A percentile compares a stretch with the other conserved stretches of the same genome.
phyloP scores from a whole-genome alignment of 2,888 invertebrate genomes.

The Lumbricus terrestris region DNA sequence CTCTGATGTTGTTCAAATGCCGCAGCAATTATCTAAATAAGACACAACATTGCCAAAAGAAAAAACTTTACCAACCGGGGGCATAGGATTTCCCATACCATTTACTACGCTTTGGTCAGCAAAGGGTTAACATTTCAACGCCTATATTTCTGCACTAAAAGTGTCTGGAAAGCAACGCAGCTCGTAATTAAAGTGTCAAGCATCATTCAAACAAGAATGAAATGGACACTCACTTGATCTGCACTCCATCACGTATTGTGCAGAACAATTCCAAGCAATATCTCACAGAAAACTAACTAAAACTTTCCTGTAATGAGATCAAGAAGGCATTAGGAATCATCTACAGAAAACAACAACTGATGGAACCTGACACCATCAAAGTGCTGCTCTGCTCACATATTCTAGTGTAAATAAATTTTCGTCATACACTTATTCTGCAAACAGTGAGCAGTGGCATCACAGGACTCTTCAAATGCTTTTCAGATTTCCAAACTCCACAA shows the following conservation, averaged over 20 bases:
- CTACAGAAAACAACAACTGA: neutral
- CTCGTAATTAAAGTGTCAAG: no score
- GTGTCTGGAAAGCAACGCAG: no score
- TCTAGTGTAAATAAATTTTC: neutral
- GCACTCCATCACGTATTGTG: neutral
- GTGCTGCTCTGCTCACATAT: neutral
- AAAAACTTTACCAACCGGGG: no score
- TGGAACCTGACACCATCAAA: neutral
- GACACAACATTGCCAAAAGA: neutral
- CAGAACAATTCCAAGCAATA: neutral
- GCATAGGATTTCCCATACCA: no score
- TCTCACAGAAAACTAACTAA: neutral
- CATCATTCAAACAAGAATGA: neutral
- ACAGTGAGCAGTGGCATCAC: neutral
- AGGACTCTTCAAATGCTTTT: neutral
- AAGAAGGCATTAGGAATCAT: neutral
- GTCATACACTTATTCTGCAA: neutral
- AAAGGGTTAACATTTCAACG: neutral
- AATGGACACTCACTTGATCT: neutral
- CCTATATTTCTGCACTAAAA: no score
- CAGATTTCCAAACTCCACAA: neutral
- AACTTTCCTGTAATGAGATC: neutral
- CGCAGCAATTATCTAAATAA: neutral
- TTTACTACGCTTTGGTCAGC: no score
- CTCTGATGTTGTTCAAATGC: neutral